phyloP scores from a whole-genome alignment of 1,140 invertebrate species.

The Leptinotarsa texana region DNA sequence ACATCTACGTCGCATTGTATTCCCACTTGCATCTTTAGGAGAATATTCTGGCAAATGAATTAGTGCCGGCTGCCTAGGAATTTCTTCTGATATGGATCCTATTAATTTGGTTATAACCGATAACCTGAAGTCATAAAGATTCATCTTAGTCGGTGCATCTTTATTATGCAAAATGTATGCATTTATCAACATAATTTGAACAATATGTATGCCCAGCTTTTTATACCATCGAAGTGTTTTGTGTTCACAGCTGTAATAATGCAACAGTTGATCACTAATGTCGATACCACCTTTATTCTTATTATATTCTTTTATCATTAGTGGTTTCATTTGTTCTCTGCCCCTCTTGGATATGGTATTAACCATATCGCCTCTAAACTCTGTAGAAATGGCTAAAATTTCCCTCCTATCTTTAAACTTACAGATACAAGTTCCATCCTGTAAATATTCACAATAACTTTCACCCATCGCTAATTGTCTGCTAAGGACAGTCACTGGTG shows the following conservation, averaged over 20 bases:
- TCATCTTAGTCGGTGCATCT: neutral
- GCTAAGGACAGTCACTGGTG: neutral
- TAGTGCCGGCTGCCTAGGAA: conserved; percentile 16
- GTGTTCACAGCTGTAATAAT: conserved; percentile 35
- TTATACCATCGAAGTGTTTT: conserved; percentile 39
- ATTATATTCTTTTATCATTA: conserved; percentile 31
- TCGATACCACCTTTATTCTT: conserved; percentile 30
- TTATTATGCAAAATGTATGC: conserved; percentile 25
- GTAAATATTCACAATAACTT: neutral
- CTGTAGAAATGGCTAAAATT: conserved; percentile 28
- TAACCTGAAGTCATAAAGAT: conserved; percentile 12
- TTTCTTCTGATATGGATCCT: neutral
- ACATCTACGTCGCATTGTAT: conserved; percentile 20
- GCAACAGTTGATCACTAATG: conserved; percentile 33
- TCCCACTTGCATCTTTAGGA: conserved; percentile 19
- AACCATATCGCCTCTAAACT: conserved; percentile 24
- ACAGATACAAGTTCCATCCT: neutral
- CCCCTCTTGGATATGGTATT: conserved; percentile 14
- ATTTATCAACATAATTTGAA: conserved; percentile 36
- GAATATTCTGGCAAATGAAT: conserved; percentile 24
- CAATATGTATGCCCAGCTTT: conserved; percentile 36
- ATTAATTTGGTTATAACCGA: conserved; percentile 19
- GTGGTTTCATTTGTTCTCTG: conserved; percentile 20
- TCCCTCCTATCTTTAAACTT: conserved; percentile 19
- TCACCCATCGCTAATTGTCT: neutral